A percentile compares a stretch with the other conserved stretches of the same genome.
phyloP scores from a whole-genome alignment of 1,140 invertebrate species.

The Caenorhabditis inopinata region DNA sequence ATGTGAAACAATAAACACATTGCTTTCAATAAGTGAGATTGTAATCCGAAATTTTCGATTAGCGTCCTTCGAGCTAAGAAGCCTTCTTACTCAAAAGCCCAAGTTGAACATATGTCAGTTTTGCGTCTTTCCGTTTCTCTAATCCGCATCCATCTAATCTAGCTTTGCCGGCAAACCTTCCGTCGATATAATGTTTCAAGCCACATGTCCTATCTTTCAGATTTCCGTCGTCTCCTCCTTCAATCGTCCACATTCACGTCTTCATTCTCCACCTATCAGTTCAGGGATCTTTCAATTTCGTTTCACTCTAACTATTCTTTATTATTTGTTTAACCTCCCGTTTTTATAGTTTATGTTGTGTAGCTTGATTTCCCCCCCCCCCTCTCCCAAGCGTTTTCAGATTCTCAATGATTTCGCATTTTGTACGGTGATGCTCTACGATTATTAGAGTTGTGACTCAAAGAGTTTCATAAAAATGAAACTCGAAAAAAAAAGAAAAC shows the following conservation, averaged over 20 bases:
- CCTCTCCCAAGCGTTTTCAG: conserved; percentile 10
- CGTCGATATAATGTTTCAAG: conserved; percentile 23
- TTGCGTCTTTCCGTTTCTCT: not conserved
- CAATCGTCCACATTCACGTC: not conserved
- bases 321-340: not conserved
- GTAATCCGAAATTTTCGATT: not conserved
- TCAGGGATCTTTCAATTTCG: not conserved
- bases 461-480: not conserved
- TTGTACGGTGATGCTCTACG: conserved; percentile 25
- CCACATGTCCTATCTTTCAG: conserved; percentile 30
- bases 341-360: not conserved
- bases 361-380: not conserved
- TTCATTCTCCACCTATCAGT: not conserved
- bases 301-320: not conserved
- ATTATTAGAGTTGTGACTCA: not conserved
- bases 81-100: not conserved
- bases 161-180: not conserved
- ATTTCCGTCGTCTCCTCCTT: not conserved
- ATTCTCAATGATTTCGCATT: conserved; percentile 33
- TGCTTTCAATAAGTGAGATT: not conserved
- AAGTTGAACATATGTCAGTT: conserved; percentile 17
- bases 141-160: conserved; percentile 29
- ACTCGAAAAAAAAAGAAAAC: not conserved
- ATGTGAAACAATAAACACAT: too few relatives aligned
- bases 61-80: too few relatives aligned